Evolutionary conservation across 2,113 vertebrate species (phyloP).

Genomic region (Cyrtonyx montezumae): DNA sequence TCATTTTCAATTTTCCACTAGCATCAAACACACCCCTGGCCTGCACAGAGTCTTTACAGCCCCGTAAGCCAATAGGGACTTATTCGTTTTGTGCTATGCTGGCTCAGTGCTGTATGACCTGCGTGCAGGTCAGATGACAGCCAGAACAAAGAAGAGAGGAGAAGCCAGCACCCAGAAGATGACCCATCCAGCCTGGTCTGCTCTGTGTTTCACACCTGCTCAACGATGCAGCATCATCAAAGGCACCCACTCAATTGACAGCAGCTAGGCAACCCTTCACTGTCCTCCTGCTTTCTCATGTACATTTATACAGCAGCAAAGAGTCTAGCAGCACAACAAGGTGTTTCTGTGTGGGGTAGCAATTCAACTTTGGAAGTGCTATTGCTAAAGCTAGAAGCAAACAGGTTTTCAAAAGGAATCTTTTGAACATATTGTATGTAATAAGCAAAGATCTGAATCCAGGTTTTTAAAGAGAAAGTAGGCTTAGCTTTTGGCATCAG

Average conservation of each 20-base stretch:
- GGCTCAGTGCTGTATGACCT: not conserved
- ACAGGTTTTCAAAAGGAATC: not conserved
- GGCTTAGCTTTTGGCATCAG: not conserved
- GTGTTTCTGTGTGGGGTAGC: not conserved
- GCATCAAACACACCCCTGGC: not conserved
- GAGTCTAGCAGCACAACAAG: not conserved
- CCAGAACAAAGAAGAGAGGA: not conserved
- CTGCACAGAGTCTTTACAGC: not conserved
- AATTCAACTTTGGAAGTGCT: not conserved
- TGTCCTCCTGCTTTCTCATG: not conserved
- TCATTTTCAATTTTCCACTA: not conserved
- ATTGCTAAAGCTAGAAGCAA: not conserved
- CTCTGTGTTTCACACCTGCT: not conserved
- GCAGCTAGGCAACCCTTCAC: not conserved
- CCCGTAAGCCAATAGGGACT: not conserved
- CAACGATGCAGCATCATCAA: not conserved
- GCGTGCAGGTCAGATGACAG: not conserved
- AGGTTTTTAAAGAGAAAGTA: not conserved
- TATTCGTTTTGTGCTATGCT: not conserved
- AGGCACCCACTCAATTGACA: fast-evolving
- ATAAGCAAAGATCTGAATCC: not conserved
- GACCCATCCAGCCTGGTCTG: not conserved
- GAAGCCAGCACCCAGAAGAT: not conserved
- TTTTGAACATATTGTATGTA: not conserved
- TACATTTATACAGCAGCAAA: not conserved